Base-by-base conservation (phyloP, 2,888 invertebrate genomes). In the Lamellibrachia columna region DNA sequence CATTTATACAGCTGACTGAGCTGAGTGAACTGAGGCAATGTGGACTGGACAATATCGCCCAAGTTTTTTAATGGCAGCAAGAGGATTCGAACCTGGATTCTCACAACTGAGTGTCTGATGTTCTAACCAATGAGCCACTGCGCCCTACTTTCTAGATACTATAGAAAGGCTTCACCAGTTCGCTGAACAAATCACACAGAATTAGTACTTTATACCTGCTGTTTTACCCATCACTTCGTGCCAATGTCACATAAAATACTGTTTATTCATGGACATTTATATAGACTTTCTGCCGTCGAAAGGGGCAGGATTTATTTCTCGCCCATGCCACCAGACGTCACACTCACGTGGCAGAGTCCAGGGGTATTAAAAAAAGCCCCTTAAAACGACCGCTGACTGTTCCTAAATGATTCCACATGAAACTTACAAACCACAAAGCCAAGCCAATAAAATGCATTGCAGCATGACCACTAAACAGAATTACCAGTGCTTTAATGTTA, bases 391-490 rank as follows among this genome's bases (percentile, higher is more conserved):
- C 75, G n/a, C 22, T 22, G 15, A 75, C 75, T 11, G 22, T 15
- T n/a, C 75, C 15, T 75, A 75, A 75, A 15, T n/a, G 22, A 9
- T 15, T 60, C 11, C 60, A 60, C 60, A 60, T 60, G 60, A 60
- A 75, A 75, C 22, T n/a, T 22, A 75, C 75, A 75, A 75, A 75
- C 15, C 75, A 75, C 75, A 75, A 75, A 75, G 75, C n/a, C 75
- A 75, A 22, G 22, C 75, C 75, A 75, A 75, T 75, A 75, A 75
- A 75, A 75, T 75, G 75, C 75, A 75, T 75, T 75, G 75, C 75
- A 75, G 75, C 75, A 22, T 75, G 75, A 22, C 75, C 22, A 75
- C 75, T 75, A 75, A 75, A 75, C 75, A 15, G 75, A 75, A n/a
- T 75, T 75, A 22, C 75, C n/a, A 40, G 22, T 4, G 75, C 75